phyloP scores from a whole-genome alignment of 2,797 vertebrate genomes.

The Buphagus erythrorhynchus region DNA sequence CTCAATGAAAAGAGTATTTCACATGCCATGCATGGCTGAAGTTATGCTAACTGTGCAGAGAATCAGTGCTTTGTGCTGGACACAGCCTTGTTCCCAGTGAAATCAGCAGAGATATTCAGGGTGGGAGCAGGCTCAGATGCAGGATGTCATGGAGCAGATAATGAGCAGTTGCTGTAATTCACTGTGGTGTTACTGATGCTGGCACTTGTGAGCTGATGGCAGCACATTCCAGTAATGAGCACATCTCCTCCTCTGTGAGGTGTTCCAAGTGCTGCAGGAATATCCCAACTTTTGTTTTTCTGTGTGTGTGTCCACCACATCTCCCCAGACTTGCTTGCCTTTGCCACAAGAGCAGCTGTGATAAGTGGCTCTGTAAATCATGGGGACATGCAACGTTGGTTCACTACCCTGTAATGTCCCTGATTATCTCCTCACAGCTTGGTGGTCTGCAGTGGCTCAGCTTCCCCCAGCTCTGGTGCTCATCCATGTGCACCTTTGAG shows the following conservation, averaged over 20 bases:
- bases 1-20: not conserved
- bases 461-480: not conserved
- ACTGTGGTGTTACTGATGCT: not conserved
- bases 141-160: not conserved
- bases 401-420: not conserved
- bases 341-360: not conserved
- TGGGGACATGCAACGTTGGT: not conserved
- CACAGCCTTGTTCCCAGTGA: not conserved
- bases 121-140: not conserved
- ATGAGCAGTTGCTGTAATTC: not conserved
- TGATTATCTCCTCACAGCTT: not conserved
- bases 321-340: not conserved
- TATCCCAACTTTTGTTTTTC: not conserved
- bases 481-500: not conserved
- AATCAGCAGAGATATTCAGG: not conserved
- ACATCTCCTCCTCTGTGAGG: not conserved
- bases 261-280: not conserved
- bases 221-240: fast-evolving
- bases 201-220: not conserved
- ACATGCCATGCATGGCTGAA: not conserved
- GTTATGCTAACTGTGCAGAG: not conserved
- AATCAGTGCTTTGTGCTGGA: not conserved
- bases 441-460: not conserved
- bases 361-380: not conserved
- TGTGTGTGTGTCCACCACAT: not conserved